Evolutionary conservation across 2,113 vertebrate species (phyloP).

Genomic region (Dolichotis patagonum): DNA sequence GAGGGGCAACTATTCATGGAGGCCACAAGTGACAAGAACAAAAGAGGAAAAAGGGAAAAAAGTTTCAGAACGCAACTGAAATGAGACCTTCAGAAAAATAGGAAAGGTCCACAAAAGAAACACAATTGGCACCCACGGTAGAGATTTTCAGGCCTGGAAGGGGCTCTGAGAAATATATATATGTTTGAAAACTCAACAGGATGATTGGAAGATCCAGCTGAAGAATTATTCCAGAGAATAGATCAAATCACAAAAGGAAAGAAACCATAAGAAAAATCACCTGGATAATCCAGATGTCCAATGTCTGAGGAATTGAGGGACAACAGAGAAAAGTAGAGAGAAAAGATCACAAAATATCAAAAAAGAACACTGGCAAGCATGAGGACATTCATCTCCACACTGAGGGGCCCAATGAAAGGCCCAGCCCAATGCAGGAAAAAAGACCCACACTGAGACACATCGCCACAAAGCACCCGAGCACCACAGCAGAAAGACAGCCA

Average conservation of each 20-base stretch:
- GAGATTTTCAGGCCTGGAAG: background rate
- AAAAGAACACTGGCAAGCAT: background rate
- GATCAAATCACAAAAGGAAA: background rate
- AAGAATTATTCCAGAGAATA: background rate
- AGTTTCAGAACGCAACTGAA: background rate
- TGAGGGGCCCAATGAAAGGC: accelerated
- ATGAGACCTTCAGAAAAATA: background rate
- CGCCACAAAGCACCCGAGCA: background rate
- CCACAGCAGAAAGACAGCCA: background rate
- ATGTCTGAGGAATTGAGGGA: background rate
- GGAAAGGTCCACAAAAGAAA: background rate
- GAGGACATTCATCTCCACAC: background rate
- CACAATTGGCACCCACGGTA: background rate
- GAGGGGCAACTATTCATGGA: too few relatives aligned
- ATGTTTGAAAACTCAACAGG: background rate
- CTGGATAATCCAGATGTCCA: background rate
- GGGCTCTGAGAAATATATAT: background rate
- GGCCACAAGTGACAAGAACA: too few relatives aligned
- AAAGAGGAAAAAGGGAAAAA: background rate
- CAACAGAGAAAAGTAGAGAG: background rate
- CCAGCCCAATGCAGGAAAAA: background rate
- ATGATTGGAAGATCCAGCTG: background rate
- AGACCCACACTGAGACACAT: background rate
- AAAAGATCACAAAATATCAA: background rate
- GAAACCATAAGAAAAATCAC: background rate